Evolutionary conservation across 2,113 vertebrate genomes (phyloP), one percentile per base, ranked within the genome.

Genomic region (Pterocles gutturalis): DNA sequence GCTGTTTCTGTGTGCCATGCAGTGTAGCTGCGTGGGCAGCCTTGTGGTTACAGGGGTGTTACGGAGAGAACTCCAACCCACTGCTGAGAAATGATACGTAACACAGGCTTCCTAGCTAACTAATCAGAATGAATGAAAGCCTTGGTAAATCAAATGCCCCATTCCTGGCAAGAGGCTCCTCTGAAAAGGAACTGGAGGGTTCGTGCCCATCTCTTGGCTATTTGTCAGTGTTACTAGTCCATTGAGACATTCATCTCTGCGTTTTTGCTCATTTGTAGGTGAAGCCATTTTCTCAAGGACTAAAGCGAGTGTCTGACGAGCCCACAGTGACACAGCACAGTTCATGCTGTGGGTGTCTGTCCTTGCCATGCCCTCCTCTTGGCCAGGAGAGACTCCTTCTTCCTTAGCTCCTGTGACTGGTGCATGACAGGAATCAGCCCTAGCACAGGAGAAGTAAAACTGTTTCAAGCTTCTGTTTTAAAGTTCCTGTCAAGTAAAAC

Each of bases 211-310:
- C 21, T 79, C 29, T 36, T 48, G 64, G 48, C 75, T 81, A 15
- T 28, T 89, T 69, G 29, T 82, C 1, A 1, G 28, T 49, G 45
- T 65, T 34, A 11, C 4, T 36, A 28, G 53, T 16, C 45, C 36
- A 29, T 3, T 7, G 25, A 61, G 58, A 13, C 17, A 17, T 6
- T 36, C 0, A 0, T 81, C 24, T 60, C 62, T 49, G 36, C 21
- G 16, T 12, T 41, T 43, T 41, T n/a, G 41, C 31, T 89, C 28
- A 29, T 64, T 89, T 83, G 7, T 12, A 60, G 29, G n/a, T 73
- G 54, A 49, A 71, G 17, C 8, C 24, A 3, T 62, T 51, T 82
- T 34, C 28, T 72, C 24, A 29, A 25, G 24, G 55, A 36, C 11
- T 55, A 24, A 24, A 46, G 2, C 8, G 34, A 31, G n/a, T 48